Evolutionary conservation across 2,797 vertebrate species (phyloP).

Genomic region (Cossypha polioptera): DNA sequence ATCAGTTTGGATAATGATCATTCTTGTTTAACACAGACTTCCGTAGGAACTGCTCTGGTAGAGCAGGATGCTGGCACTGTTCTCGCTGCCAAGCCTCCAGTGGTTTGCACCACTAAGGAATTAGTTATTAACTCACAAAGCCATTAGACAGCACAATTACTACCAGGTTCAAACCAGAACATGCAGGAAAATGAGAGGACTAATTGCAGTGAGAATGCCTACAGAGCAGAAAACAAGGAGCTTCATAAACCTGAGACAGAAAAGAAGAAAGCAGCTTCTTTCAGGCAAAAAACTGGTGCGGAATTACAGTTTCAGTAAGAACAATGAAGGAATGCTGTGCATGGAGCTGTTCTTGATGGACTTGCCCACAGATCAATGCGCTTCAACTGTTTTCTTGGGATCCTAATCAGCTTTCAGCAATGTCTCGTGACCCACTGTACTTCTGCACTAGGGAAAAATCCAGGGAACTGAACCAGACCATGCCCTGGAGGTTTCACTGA

Average conservation of each 20-base stretch:
- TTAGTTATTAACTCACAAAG: not conserved
- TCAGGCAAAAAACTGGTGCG: not conserved
- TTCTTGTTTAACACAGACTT: not conserved
- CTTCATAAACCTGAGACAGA: not conserved
- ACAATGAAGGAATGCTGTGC: not conserved
- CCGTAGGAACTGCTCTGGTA: not conserved
- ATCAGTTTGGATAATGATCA: not conserved
- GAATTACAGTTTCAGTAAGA: not conserved
- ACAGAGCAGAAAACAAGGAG: not conserved
- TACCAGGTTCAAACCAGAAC: not conserved
- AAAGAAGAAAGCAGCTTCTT: not conserved
- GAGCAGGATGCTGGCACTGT: not conserved
- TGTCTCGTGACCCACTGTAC: not conserved
- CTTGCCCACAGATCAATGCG: fast-evolving
- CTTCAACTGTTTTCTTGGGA: not conserved
- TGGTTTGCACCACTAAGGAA: not conserved
- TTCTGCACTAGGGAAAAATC: not conserved
- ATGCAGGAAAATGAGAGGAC: not conserved
- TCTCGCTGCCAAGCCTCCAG: not conserved
- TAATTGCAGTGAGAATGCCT: fast-evolving
- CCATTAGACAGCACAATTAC: not conserved
- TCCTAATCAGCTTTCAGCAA: not conserved
- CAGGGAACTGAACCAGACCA: not conserved
- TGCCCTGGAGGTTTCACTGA: not conserved
- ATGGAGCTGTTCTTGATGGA: not conserved